Evolutionary conservation across 2,888 invertebrate genomes (phyloP).

Genomic region (Leptinotarsa tumamoca): DNA sequence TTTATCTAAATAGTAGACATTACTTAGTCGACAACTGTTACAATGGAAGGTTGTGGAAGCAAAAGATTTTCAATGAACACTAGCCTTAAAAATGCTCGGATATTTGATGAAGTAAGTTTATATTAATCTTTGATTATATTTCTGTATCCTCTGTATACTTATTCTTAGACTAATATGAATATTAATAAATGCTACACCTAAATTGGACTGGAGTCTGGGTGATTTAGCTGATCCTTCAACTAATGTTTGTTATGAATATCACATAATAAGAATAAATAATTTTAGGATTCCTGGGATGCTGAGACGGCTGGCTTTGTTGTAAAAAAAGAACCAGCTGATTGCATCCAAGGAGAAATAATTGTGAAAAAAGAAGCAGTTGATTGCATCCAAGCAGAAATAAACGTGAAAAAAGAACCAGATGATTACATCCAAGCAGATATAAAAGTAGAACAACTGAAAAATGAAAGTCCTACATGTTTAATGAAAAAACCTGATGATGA

Average conservation of each 20-base stretch:
- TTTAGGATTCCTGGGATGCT: slow-evolving; percentile 55
- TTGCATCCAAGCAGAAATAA: neutral
- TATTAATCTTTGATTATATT: neutral
- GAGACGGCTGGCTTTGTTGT: slow-evolving; percentile 36
- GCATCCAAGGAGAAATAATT: neutral
- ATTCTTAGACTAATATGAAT: neutral
- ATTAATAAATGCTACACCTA: neutral
- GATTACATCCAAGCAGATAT: neutral
- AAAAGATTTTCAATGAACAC: slow-evolving; percentile 56
- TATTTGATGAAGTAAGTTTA: slow-evolving; percentile 59
- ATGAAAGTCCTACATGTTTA: neutral
- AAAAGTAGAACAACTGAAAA: neutral
- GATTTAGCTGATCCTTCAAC: no score
- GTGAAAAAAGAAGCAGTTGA: slow-evolving; percentile 20
- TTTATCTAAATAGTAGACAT: no score
- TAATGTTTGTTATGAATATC: no score
- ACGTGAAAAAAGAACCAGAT: slow-evolving; percentile 21
- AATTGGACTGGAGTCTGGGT: no score
- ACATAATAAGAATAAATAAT: slow-evolving; percentile 16
- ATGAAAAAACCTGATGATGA: neutral
- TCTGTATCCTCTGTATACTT: no score
- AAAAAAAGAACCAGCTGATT: slow-evolving; percentile 29
- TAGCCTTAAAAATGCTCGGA: slow-evolving; percentile 57
- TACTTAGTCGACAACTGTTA: no score
- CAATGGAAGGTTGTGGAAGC: neutral